Conservation (phyloP, 2,888 invertebrate species). For the Troides aeacus region DNA sequence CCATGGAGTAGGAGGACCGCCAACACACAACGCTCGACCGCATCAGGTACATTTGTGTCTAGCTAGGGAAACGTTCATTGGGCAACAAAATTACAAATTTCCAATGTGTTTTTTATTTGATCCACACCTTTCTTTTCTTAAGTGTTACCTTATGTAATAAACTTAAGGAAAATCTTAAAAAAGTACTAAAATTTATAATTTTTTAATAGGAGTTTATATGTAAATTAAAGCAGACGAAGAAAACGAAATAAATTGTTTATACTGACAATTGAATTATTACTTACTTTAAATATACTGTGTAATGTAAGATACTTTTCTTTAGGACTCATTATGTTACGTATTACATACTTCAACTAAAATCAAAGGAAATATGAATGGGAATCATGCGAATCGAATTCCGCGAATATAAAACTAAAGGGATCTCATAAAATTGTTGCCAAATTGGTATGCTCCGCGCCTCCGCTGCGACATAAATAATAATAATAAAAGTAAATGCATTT, state of each 20-base stretch:
- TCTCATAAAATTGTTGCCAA: constrained; percentile 64
- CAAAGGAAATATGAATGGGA: constrained; percentile 52
- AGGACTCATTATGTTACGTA: neutral
- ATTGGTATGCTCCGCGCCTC: constrained; percentile 62
- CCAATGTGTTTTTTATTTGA: no score
- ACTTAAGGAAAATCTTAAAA: no score
- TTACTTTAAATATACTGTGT: no score
- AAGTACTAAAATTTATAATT: no score
- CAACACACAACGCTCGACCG: constrained; percentile 89
- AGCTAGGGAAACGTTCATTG: constrained; percentile 1
- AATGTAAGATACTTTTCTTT: no score
- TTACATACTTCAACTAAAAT: constrained; percentile 9
- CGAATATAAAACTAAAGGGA: constrained; percentile 66
- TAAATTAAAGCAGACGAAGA: no score
- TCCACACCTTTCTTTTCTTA: no score
- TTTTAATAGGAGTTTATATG: no score
- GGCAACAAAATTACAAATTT: no score
- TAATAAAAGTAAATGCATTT: constrained; percentile 64
- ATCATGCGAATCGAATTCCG: constrained; percentile 70
- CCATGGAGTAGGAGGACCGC: constrained; percentile 89
- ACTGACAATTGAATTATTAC: no score
- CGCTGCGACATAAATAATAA: constrained; percentile 62
- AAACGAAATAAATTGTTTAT: no score
- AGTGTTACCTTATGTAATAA: no score
- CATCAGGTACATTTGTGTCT: constrained; percentile 84